A percentile compares a stretch with the other conserved stretches of the same genome.
These are phyloP conservation scores for Psittacula derbiana DNA, from an alignment of 2,797 vertebrate species.

Conservation along the genomic window DNA sequence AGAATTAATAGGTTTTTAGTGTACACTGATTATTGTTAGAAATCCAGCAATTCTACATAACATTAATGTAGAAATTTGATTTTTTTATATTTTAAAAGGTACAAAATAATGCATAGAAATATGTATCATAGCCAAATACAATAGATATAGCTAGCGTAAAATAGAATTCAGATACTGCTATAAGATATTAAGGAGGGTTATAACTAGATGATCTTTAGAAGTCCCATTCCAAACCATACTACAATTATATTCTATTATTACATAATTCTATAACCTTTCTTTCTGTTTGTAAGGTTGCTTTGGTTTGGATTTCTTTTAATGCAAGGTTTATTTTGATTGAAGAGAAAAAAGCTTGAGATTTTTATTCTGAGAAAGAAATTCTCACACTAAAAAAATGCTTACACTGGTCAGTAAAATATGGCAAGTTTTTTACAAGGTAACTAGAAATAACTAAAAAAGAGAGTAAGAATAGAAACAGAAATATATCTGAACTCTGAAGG, in stretches of 20 bases:
- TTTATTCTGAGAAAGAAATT: neutral
- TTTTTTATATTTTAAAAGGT: neutral
- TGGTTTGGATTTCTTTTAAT: neutral
- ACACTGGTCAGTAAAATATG: neutral
- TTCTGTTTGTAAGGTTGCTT: neutral
- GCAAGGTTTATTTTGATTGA: neutral
- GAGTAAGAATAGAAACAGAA: neutral
- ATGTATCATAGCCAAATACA: neutral
- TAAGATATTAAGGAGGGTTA: fast-evolving
- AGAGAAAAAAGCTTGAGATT: neutral
- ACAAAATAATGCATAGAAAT: neutral
- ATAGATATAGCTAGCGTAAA: neutral
- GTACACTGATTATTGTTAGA: neutral
- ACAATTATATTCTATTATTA: neutral
- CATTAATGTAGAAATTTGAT: neutral
- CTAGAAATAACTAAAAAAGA: neutral
- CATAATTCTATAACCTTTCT: neutral
- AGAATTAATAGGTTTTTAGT: neutral
- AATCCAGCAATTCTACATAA: neutral
- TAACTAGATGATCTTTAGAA: neutral
- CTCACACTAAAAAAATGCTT: neutral
- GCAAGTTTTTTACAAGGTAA: neutral
- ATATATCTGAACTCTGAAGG: neutral
- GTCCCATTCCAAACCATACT: neutral
- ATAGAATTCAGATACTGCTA: neutral